Base-by-base conservation (phyloP, 2,113 vertebrate genomes). In the Peromyscus leucopus region DNA sequence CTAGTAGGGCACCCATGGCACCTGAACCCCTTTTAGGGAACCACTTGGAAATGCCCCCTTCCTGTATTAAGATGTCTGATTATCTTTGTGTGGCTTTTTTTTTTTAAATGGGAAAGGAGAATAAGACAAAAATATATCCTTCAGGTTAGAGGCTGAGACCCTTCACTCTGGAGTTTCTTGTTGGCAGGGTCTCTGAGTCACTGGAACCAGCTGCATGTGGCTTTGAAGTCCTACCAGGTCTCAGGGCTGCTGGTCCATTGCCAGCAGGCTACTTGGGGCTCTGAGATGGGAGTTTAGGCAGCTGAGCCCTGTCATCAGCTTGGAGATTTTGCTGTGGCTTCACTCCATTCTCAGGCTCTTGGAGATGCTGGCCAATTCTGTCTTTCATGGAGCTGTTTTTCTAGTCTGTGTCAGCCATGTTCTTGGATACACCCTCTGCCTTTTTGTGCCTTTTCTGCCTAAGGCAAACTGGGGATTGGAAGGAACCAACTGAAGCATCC, bases 81-180 rank as follows among this genome's bases (percentile, higher is more conserved):
- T 96, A 94, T 90, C 90, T 55, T 93, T 80, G 5, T 4, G 28
- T 89, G 89, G 42, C 46, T 24, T 79, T 93, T 80, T 88, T n/a
- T 39, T 21, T 48, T 65, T 51, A 11, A 93, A 89, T 93, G 51
- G 42, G 59, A 84, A 79, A n/a, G 6, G 39, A 61, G 42, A 88
- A 57, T 42, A 85, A 95, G 69, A 55, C n/a, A 88, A 76, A 92
- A 84, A 72, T 69, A 11, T 31, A 24, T 15, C n/a, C 12, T 55
- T 85, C 69, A 16, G 55, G 6, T 12, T 61, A n/a, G 42, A 61
- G n/a, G 24, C 61, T 57, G 75, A 90, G 80, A 57, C 39, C 12
- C 12, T 69, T 17, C 4, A 5, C 39, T 46, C 9, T 57, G 86
- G 51, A 65, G 15, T 42, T 0, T 24, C 57, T 13, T 39, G 39